Conservation (phyloP, 92 coral and sea anemone species). For the Porites rus region DNA sequence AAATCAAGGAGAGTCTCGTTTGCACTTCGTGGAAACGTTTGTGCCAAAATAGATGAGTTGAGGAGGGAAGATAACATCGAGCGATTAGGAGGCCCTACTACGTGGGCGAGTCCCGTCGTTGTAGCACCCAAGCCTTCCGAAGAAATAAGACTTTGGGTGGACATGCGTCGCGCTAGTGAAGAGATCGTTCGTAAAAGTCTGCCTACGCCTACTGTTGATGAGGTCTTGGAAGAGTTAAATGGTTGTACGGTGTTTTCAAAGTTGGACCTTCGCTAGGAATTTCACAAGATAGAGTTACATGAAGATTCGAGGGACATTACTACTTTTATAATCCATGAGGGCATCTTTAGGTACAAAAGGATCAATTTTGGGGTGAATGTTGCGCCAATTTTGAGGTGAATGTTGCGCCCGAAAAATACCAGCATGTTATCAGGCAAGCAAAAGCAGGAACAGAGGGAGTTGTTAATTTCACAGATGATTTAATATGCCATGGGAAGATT, state of each 20-base stretch:
- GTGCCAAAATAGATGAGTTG: conserved; percentile 50
- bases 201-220: conserved; percentile 22
- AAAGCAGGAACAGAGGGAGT: conserved; percentile 9
- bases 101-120: conserved; percentile 46
- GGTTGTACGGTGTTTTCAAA: conserved; percentile 13
- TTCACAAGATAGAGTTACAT: conserved; percentile 63
- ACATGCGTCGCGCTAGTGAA: conserved; percentile 23
- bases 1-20: conserved; percentile 52
- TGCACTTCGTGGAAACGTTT: conserved; percentile 54
- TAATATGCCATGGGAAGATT: conserved; percentile 47
- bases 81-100: conserved; percentile 36
- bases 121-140: conserved; percentile 33
- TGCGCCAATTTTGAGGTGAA: conserved; percentile 45
- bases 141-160: conserved; percentile 47
- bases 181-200: conserved; percentile 17
- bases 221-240: conserved; percentile 24
- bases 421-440: conserved; percentile 57
- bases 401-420: conserved; percentile 55
- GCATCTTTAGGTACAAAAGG: conserved; percentile 45
- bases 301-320: conserved; percentile 46
- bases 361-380: conserved; percentile 42
- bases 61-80: conserved; percentile 53
- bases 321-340: conserved; percentile 56
- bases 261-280: conserved; percentile 54
- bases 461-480: conserved; percentile 26